Percentiles rank a stretch among this genome's conserved stretches.
Conservation (phyloP, 2,888 invertebrate species). For the Dendrolimus houi region DNA sequence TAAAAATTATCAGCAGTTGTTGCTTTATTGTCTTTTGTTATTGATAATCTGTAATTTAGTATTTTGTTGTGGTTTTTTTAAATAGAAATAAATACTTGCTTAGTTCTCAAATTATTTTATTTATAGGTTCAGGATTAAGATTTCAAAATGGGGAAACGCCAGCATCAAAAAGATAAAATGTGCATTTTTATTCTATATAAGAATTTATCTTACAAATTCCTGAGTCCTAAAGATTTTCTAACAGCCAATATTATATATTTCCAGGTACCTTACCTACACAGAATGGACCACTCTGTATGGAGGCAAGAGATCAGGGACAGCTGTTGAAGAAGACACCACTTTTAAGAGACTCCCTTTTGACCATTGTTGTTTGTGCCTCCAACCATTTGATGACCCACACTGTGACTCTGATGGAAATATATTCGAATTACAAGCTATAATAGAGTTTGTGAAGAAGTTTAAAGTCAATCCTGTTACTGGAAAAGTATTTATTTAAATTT, state of each 20-base stretch:
- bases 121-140: conserved; percentile 4
- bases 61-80: too few relatives aligned
- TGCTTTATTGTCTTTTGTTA: too few relatives aligned
- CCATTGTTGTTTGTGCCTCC: conserved; percentile 93
- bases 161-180: conserved; percentile 97
- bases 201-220: too few relatives aligned
- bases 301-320: conserved; percentile 85
- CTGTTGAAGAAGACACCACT: conserved; percentile 83
- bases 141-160: conserved; percentile 90
- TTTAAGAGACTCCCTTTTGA: conserved; percentile 95
- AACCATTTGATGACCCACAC: conserved; percentile 94
- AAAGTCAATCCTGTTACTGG: conserved; percentile 97
- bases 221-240: too few relatives aligned
- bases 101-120: too few relatives aligned
- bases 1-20: too few relatives aligned
- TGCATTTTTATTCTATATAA: conserved; percentile 38
- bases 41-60: too few relatives aligned
- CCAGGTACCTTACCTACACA: conserved; percentile 89
- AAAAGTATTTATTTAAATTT: conserved; percentile 66
- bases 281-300: conserved; percentile 95
- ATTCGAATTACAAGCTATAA: conserved; percentile 92
- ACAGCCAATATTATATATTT: conserved; percentile 2
- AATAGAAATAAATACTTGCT: too few relatives aligned
- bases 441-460: conserved; percentile 92
- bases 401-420: conserved; percentile 94